Evolutionary conservation across 2,797 vertebrate genomes (phyloP), one percentile per base, ranked within the genome.

Genomic region (Moxostoma hubbsi): DNA sequence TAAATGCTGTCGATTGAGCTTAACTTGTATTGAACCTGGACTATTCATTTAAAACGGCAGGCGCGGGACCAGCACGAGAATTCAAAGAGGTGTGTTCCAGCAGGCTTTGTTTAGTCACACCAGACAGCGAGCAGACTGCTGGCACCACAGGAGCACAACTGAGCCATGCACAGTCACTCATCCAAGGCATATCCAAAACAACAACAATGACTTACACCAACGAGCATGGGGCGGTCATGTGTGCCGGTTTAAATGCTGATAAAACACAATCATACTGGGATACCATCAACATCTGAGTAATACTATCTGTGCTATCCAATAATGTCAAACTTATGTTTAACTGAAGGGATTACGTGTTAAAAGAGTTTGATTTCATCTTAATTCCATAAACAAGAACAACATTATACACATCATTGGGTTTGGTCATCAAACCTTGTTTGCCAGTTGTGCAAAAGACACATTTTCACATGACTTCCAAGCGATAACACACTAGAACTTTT

Each of bases 51-150:
- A 9, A 16, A 9, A 53, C 47, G 5, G 15, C 15, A 61, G 11
- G 61, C 49, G 43, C 49, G 11, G 58, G 72, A 24, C 1, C 18
- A 24, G 18, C 18, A 24, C 18, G 18, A 24, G 18, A 24, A 24
- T 24, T 24, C n/a, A 61, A 74, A 53, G 46, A 68, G 9, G n/a
- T 80, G 71, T 5, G 50, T 10, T 54, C 43, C n/a, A 43, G 47
- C 58, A 24, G 57, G 24, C 61, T 73, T 80, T 80, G 70, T 80
- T 62, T 55, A 18, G 63, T 65, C 18, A 46, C 70, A 55, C 16
- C 71, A 62, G 79, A 69, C 79, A 50, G 72, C 6, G 54, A 54
- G 71, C 71, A 66, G 57, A 69, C 50, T 54, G 57, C 64, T 51
- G 55, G 47, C 53, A 49, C 18, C 62, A 53, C 72, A 75, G 77